Evolutionary conservation across 1,140 invertebrate species (phyloP).

Genomic region (Caenorhabditis brenneri): DNA sequence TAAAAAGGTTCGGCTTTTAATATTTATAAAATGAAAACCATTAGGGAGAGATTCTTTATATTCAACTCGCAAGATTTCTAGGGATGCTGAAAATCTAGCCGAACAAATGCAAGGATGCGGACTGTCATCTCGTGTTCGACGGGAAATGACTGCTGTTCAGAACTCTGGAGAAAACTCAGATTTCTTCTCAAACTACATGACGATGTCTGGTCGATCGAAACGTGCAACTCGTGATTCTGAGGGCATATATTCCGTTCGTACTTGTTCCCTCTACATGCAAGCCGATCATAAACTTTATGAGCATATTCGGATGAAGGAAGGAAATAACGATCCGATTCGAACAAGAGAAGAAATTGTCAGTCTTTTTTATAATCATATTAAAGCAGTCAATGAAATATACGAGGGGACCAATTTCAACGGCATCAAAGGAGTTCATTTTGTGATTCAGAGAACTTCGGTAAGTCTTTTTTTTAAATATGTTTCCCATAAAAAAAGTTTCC

Average conservation of each 20-base stretch:
- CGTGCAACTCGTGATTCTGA: constrained; percentile 31
- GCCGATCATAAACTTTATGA: constrained; percentile 96
- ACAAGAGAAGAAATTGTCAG: constrained; percentile 95
- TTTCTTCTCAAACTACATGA: constrained; percentile 63
- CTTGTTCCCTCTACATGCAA: constrained; percentile 93
- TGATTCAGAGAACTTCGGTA: constrained; percentile 93
- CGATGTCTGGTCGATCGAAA: constrained; percentile 45
- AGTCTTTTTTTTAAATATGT: constrained; percentile 54
- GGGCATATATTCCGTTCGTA: constrained; percentile 72
- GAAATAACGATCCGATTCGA: constrained; percentile 66
- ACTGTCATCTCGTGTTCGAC: constrained; percentile 81
- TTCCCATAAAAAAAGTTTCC: not conserved
- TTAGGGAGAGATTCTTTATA: constrained; percentile 3
- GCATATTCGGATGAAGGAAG: constrained; percentile 77
- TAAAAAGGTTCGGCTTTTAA: constrained; percentile 77
- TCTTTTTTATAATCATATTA: constrained; percentile 95
- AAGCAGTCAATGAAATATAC: constrained; percentile 97
- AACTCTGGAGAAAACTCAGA: constrained; percentile 77
- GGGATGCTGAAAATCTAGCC: constrained; percentile 71
- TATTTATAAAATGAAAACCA: constrained; percentile 48
- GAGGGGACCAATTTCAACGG: constrained; percentile 90
- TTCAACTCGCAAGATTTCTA: constrained; percentile 72
- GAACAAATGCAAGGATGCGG: constrained; percentile 77
- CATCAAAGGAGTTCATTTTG: constrained; percentile 93
- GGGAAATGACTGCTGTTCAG: constrained; percentile 90